Evolutionary conservation across 2,797 vertebrate species (phyloP), one percentile per base, ranked within the genome.

Genomic region (Falco novaeseelandiae): DNA sequence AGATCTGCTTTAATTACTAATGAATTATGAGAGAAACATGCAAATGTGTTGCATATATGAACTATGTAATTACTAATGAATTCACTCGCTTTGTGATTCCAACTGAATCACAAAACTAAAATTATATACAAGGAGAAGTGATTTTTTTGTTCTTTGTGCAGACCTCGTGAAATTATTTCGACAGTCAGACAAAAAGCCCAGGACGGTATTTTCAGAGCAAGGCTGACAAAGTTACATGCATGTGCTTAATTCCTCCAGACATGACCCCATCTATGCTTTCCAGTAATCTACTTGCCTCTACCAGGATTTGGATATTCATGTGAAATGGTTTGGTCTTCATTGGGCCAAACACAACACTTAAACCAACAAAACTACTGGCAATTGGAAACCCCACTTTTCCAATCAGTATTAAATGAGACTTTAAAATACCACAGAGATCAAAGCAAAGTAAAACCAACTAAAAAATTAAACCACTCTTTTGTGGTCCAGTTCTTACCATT

Each of bases 401-500:
- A 21, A 52, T 48, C 22, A 20, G 7, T 1, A 4, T 59, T 46
- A 40, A 81, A 48, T 6, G 10, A 81, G 36, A 80, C 29, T 90
- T 89, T 51, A 74, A 91, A 72, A 71, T 29, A 77, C 49, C 34
- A 49, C 19, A 59, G 44, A 58, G 12, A 86, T 30, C 62, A 69
- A 79, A 89, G 30, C 18, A 44, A 22, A 76, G 27, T 27, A 59
- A 88, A 94, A 71, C 7, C 10, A 38, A 65, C 16, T 55, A 44
- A 51, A 55, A 72, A 18, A 9, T 15, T 44, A 44, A 44, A 44
- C 44, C 44, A 44, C 44, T 16, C 9, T 26, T 87, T 71, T 58
- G 34, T 58, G 8, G 23, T n/a, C 27, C 26, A 89, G 70, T 55
- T 97, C 99, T 99, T 98, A 99, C 99, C 98, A 21, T 97, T 42